phyloP scores from a whole-genome alignment of 2,797 vertebrate species.

The Lutra lutra region DNA sequence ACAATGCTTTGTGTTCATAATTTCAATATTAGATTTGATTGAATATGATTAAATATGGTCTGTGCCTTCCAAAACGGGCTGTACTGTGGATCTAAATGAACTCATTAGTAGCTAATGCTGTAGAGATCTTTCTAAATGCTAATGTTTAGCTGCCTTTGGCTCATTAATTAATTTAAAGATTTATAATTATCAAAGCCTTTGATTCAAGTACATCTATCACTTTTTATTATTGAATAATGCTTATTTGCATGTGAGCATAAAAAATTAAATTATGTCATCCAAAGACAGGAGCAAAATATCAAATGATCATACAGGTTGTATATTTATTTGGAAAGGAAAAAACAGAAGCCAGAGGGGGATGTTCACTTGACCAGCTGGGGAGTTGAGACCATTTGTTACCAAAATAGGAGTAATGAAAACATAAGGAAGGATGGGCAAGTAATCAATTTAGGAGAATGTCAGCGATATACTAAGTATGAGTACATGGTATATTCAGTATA shows the following conservation, averaged over 20 bases:
- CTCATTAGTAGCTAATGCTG: slow-evolving; percentile 89
- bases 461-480: background rate
- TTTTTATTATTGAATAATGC: slow-evolving; percentile 84
- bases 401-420: background rate
- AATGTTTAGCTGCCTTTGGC: slow-evolving; percentile 90
- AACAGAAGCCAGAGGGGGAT: background rate
- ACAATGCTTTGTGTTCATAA: slow-evolving; percentile 84
- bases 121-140: slow-evolving; percentile 88
- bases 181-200: slow-evolving; percentile 88
- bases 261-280: slow-evolving; percentile 85
- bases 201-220: slow-evolving; percentile 85
- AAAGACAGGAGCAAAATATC: slow-evolving; percentile 79
- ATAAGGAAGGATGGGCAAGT: background rate
- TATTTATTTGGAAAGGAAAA: slow-evolving; percentile 21
- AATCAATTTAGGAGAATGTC: background rate
- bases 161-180: slow-evolving; percentile 90
- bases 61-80: slow-evolving; percentile 84
- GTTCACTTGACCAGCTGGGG: background rate
- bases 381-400: background rate
- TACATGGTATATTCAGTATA: background rate
- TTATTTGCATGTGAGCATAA: slow-evolving; percentile 82
- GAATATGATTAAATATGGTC: slow-evolving; percentile 88
- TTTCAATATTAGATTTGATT: slow-evolving; percentile 88
- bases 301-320: slow-evolving; percentile 59
- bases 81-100: slow-evolving; percentile 87